These are phyloP conservation scores for Elanus axillaris DNA, from an alignment of 2,113 vertebrate species.

Conservation along the genomic window DNA sequence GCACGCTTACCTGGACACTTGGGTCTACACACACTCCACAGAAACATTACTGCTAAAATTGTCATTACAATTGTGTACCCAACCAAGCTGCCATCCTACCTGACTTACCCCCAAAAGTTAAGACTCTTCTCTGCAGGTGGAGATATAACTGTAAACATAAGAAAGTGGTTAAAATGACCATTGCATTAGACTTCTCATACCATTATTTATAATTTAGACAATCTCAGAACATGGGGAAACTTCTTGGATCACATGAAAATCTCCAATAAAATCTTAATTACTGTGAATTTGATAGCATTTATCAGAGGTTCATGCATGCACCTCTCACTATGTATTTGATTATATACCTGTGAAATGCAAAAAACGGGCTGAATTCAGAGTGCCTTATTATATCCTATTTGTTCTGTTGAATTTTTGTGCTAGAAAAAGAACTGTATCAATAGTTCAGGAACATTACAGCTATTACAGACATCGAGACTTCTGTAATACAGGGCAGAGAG, in stretches of 20 bases:
- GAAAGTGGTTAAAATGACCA: neutral
- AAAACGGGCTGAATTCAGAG: neutral
- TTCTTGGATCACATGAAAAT: neutral
- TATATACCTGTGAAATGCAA: neutral
- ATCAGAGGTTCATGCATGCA: neutral
- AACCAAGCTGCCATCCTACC: neutral
- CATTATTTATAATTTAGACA: neutral
- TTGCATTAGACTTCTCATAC: too few relatives aligned
- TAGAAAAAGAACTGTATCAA: accelerated
- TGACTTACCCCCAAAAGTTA: neutral
- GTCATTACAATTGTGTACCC: neutral
- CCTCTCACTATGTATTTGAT: neutral
- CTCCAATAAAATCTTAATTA: neutral
- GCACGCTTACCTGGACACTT: neutral
- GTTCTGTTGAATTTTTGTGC: neutral
- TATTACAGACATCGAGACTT: neutral
- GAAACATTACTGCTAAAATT: neutral
- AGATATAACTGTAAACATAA: neutral
- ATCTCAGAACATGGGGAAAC: neutral
- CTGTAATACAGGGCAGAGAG: too few relatives aligned
- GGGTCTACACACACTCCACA: neutral
- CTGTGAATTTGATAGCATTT: neutral
- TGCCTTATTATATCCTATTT: neutral
- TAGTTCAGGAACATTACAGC: neutral
- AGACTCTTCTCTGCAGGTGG: neutral